These are phyloP conservation scores for Achroia grisella DNA, from an alignment of 1,140 invertebrate genomes.

Conservation along the genomic window DNA sequence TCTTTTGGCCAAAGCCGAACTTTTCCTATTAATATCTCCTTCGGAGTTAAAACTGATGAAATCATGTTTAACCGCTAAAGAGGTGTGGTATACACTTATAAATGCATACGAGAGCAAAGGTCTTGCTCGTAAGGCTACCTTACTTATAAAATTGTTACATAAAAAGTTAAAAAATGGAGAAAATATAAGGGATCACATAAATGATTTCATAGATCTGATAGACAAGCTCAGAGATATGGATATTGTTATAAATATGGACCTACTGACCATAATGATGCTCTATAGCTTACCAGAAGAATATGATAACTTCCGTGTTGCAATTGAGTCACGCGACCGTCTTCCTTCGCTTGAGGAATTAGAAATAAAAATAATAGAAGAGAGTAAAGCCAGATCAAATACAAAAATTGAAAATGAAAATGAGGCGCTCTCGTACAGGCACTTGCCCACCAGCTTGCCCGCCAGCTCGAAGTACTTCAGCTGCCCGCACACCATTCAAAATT, in stretches of 20 bases:
- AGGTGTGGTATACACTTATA: neutral
- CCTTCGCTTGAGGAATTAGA: slow-evolving; percentile 26
- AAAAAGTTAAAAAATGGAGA: neutral
- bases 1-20: too few relatives aligned
- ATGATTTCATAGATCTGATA: neutral
- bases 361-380: slow-evolving; percentile 38
- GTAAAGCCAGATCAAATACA: slow-evolving; percentile 11
- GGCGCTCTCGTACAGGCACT: slow-evolving; percentile 92
- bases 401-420: neutral
- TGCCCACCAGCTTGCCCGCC: slow-evolving; percentile 95
- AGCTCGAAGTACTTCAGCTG: slow-evolving; percentile 92
- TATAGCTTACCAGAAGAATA: slow-evolving; percentile 27
- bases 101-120: neutral
- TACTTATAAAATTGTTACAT: neutral
- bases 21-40: too few relatives aligned
- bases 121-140: neutral
- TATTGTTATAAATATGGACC: neutral
- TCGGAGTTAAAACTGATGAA: too few relatives aligned
- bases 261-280: slow-evolving; percentile 20
- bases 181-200: neutral
- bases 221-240: slow-evolving; percentile 1
- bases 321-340: slow-evolving; percentile 32
- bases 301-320: slow-evolving; percentile 36
- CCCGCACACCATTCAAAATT: slow-evolving; percentile 7
- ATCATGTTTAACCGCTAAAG: neutral